Percentiles rank a stretch among this genome's conserved stretches.
Conservation (phyloP, 2,797 vertebrate species). For the Chrysocyon brachyurus region DNA sequence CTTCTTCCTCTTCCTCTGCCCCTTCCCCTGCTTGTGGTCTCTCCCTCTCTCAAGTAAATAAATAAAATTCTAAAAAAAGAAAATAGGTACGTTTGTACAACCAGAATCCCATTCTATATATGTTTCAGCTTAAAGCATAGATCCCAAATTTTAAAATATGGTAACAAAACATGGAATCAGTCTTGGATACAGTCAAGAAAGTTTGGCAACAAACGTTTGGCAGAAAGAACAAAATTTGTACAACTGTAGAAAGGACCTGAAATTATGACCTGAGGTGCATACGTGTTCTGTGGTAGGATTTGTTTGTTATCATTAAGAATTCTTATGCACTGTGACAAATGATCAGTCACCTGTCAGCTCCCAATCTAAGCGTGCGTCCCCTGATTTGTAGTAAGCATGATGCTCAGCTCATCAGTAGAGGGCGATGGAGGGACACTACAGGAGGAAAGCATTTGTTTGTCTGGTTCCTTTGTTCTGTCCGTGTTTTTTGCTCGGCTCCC, state of each 20-base stretch:
- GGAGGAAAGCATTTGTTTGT: neutral
- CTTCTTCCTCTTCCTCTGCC: no score
- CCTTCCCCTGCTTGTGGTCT: no score
- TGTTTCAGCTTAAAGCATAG: neutral
- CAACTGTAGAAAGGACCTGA: neutral
- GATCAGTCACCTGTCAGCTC: neutral
- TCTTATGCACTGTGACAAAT: neutral
- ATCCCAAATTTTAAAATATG: neutral
- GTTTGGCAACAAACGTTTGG: neutral
- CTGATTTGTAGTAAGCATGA: neutral
- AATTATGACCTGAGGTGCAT: neutral
- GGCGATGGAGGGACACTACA: neutral
- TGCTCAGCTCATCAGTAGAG: constrained; percentile 55
- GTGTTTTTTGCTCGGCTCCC: neutral
- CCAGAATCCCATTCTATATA: neutral
- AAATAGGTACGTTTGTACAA: constrained; percentile 38
- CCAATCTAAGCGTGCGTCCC: neutral
- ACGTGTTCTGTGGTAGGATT: neutral
- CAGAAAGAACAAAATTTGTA: neutral
- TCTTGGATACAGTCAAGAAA: neutral
- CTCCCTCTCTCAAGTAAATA: no score
- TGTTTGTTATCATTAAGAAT: neutral
- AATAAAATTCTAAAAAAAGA: neutral
- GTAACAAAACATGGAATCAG: neutral
- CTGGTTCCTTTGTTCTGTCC: neutral